These are phyloP conservation scores for Dicyrtoma fusca DNA, from an alignment of 2,888 invertebrate genomes.

Conservation along the genomic window DNA sequence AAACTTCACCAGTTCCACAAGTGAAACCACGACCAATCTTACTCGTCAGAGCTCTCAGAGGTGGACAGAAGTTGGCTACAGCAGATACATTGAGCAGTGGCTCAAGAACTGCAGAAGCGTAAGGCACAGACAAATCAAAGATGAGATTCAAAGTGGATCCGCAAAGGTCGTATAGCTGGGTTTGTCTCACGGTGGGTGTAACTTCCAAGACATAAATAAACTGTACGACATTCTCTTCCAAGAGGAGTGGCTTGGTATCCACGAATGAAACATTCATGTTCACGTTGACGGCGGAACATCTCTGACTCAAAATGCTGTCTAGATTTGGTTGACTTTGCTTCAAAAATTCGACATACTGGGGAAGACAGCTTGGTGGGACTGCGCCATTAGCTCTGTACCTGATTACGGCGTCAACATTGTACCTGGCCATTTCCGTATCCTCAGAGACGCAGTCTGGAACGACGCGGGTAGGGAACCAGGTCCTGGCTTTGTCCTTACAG, in stretches of 20 bases:
- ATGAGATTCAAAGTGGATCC: conserved; percentile 91
- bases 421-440: conserved; percentile 93
- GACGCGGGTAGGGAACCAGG: conserved; percentile 85
- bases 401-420: conserved; percentile 83
- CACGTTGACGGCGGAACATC: conserved; percentile 92
- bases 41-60: conserved; percentile 82
- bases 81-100: conserved; percentile 84
- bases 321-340: conserved; percentile 77
- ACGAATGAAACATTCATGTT: conserved; percentile 92
- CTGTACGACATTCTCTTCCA: conserved; percentile 81
- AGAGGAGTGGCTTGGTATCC: conserved; percentile 74
- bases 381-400: conserved; percentile 88
- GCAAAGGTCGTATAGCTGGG: conserved; percentile 90
- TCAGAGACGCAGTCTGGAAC: conserved; percentile 60
- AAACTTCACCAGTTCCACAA: conserved; percentile 89
- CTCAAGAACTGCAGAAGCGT: conserved; percentile 86
- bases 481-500: conserved; percentile 75
- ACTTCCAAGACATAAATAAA: conserved; percentile 88
- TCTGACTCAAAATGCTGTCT: conserved; percentile 80
- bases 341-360: conserved; percentile 74
- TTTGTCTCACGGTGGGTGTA: conserved; percentile 83
- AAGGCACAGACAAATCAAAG: conserved; percentile 90
- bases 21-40: conserved; percentile 86
- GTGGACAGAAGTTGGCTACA: conserved; percentile 91
- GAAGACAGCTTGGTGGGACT: conserved; percentile 79